Evolutionary conservation across 2,888 invertebrate species (phyloP).

Genomic region (Galerucella pusilla): DNA sequence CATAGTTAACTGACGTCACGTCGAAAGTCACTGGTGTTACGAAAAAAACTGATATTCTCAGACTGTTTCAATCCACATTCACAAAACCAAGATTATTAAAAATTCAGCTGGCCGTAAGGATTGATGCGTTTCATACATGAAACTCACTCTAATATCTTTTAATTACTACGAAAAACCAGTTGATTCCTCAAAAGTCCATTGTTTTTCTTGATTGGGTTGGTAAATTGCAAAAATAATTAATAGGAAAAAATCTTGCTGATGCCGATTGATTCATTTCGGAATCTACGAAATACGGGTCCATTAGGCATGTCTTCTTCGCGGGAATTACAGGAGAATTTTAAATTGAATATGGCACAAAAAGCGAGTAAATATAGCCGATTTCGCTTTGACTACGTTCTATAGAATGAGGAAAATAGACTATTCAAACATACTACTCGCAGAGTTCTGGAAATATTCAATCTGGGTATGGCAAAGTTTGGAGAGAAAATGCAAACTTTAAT

Average conservation of each 20-base stretch:
- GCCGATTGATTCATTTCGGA: neutral
- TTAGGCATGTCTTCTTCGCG: slow-evolving; percentile 13
- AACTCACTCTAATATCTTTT: too few species aligned
- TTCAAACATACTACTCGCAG: slow-evolving; percentile 24
- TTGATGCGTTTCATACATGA: too few species aligned
- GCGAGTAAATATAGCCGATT: slow-evolving; percentile 23
- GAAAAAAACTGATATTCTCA: too few species aligned
- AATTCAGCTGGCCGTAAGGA: too few species aligned
- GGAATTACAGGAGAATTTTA: slow-evolving; percentile 27
- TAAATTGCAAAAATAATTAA: neutral
- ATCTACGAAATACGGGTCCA: slow-evolving; percentile 15
- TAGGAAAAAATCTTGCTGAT: neutral
- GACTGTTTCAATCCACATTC: too few species aligned
- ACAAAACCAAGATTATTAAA: too few species aligned
- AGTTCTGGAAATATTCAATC: slow-evolving; percentile 26
- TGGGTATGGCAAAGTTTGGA: slow-evolving; percentile 23
- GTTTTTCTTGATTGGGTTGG: neutral
- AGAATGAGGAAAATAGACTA: slow-evolving; percentile 27
- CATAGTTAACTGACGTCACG: too few species aligned
- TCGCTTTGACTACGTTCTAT: slow-evolving; percentile 27
- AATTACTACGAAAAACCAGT: too few species aligned
- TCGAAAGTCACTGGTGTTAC: too few species aligned
- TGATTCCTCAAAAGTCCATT: too few species aligned
- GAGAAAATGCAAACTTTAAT: slow-evolving; percentile 26
- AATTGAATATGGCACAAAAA: slow-evolving; percentile 23